Conservation (phyloP, 2,888 invertebrate genomes). For the Minunthozetes semirufus region DNA sequence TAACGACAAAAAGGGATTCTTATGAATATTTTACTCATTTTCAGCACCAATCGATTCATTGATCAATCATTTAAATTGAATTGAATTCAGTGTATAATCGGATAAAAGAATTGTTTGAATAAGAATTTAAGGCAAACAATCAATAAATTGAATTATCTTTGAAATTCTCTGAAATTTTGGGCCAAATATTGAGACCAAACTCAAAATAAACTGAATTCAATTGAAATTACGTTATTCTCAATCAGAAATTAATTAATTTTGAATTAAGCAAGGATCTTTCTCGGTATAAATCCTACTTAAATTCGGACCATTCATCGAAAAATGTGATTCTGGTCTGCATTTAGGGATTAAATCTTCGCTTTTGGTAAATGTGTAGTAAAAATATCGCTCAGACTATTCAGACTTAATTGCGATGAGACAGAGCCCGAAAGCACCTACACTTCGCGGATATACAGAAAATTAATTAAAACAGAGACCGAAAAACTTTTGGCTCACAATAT, state of each 20-base stretch:
- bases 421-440: conserved; percentile 1
- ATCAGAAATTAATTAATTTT: neutral
- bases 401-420: neutral
- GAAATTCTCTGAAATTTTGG: neutral
- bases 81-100: neutral
- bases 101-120: neutral
- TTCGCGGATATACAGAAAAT: conserved; percentile 15
- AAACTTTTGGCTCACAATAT: neutral
- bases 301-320: neutral
- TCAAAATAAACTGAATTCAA: neutral
- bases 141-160: neutral
- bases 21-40: neutral
- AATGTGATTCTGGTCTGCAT: neutral
- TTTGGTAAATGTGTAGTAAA: neutral
- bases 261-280: neutral
- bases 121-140: neutral
- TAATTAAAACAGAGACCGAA: conserved; percentile 24
- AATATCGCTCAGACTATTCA: neutral
- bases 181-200: neutral
- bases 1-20: neutral
- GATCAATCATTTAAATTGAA: neutral
- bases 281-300: neutral
- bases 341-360: neutral
- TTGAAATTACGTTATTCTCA: neutral
- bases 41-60: neutral